Base-by-base conservation (phyloP, 30 jellyfish, hydroid and myxozoan genomes). In the Euphysa ruthae region DNA sequence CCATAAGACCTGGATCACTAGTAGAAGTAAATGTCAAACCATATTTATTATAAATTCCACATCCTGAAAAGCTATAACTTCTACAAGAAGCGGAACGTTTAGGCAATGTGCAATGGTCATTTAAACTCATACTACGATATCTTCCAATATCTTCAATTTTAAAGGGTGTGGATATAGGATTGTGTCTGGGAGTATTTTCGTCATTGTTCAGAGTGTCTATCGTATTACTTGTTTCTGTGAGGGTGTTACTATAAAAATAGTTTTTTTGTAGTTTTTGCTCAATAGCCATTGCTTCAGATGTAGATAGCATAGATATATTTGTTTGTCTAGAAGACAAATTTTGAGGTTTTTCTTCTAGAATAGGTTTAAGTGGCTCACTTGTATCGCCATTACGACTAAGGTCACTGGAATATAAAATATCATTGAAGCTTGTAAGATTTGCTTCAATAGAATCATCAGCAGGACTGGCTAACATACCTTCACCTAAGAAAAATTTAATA, bases 11-110 rank as follows among this genome's bases (percentile, higher is more conserved):
- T 1, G 96, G 96, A 61, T 85, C 96, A 73, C 96, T 85, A 25
- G 58, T 93, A 4, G 93, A 34, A 20, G 83, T 31, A 15, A 32
- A 16, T 4, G 31, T 38, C 28, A 49, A 31, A 7, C 58, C 28
- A 1, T 69, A 58, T 0, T 28, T 24, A 24, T 74, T 55, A 32
- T 70, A 82, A 50, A 63, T 24, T 7, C 46, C 33, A 30, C 81
- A 68, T 18, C 93, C 98, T 0, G 98, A 89, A 65, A 89, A 89
- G 55, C 98, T 89, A 1, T 91, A 86, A 35, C 98, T 89, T 15
- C 98, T 71, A 21, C 74, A 46, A n/a, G 83, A 89, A 20, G 61
- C 16, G 19, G 82, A 30, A 8, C 6, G 56, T 22, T 30, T 3
- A 46, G 60, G 23, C 60, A 46, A n/a, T 46, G 60, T 46, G 18